Conservation (phyloP, 1,140 invertebrate species). For the Leptinotarsa defecta region DNA sequence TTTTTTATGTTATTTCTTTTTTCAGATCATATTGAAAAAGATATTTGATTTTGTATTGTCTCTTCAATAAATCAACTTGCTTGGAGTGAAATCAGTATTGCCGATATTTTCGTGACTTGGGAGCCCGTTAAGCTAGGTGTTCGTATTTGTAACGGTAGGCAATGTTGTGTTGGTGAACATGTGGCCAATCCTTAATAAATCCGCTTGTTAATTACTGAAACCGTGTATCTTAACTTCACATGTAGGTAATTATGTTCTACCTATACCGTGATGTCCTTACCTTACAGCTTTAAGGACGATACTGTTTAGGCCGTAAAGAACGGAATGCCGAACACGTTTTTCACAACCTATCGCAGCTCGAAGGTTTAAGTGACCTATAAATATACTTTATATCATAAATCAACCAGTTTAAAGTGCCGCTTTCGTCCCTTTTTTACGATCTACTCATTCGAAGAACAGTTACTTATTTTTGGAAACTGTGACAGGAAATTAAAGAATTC, state of each 20-base stretch:
- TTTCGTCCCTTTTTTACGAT: conserved; percentile 7
- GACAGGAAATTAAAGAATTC: no score
- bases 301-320: conserved; percentile 37
- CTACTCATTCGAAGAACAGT: no score
- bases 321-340: conserved; percentile 39
- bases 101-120: conserved; percentile 40
- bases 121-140: conserved; percentile 41
- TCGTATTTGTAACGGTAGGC: conserved; percentile 44
- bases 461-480: no score
- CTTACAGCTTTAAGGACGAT: conserved; percentile 34
- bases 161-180: conserved; percentile 38
- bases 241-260: conserved; percentile 42
- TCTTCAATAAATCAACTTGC: no score
- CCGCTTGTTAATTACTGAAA: conserved; percentile 35
- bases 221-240: conserved; percentile 44
- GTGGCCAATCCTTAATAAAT: conserved; percentile 46
- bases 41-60: no score
- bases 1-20: no score
- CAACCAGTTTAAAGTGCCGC: conserved; percentile 28
- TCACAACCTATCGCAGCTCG: conserved; percentile 37
- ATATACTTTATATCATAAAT: conserved; percentile 37
- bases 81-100: no score
- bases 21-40: no score
- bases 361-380: conserved; percentile 42
- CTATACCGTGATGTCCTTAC: conserved; percentile 38